These are phyloP conservation scores for Bombylius discolor DNA, from an alignment of 2,888 invertebrate species.

Conservation along the genomic window DNA sequence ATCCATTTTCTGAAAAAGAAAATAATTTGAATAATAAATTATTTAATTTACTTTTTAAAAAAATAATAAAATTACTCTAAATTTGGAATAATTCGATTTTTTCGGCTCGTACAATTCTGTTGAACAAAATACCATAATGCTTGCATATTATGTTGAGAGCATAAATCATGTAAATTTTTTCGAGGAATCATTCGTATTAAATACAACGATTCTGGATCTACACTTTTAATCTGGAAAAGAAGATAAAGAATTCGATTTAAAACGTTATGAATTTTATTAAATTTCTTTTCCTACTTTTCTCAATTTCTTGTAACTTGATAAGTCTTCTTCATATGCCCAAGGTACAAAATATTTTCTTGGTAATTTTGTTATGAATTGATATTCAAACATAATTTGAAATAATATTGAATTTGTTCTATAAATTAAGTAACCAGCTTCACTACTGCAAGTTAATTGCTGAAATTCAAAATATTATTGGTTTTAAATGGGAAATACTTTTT, in stretches of 20 bases:
- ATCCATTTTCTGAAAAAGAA: conserved; percentile 47
- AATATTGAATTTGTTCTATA: conserved; percentile 48
- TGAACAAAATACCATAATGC: conserved; percentile 57
- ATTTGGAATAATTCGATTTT: conserved; percentile 51
- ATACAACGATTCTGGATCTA: conserved; percentile 45
- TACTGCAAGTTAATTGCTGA: conserved; percentile 45
- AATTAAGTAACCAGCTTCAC: conserved; percentile 37
- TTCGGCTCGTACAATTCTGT: conserved; percentile 47
- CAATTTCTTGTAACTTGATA: conserved; percentile 4
- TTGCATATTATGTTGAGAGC: conserved; percentile 43
- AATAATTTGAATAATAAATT: not conserved
- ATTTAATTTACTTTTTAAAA: too few relatives aligned
- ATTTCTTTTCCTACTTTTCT: not conserved
- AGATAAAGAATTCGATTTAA: not conserved
- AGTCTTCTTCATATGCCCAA: conserved; percentile 35
- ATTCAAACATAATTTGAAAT: conserved; percentile 56
- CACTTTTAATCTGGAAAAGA: conserved; percentile 20
- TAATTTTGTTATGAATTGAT: conserved; percentile 44
- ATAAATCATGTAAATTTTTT: conserved; percentile 39
- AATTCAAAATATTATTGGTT: not conserved
- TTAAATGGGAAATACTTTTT: too few relatives aligned
- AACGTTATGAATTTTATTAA: not conserved
- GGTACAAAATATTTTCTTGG: conserved; percentile 55
- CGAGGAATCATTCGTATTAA: conserved; percentile 54
- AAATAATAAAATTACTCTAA: conserved; percentile 48